Conservation (phyloP, 2,113 vertebrate genomes). For the Grammomys surdaster region DNA sequence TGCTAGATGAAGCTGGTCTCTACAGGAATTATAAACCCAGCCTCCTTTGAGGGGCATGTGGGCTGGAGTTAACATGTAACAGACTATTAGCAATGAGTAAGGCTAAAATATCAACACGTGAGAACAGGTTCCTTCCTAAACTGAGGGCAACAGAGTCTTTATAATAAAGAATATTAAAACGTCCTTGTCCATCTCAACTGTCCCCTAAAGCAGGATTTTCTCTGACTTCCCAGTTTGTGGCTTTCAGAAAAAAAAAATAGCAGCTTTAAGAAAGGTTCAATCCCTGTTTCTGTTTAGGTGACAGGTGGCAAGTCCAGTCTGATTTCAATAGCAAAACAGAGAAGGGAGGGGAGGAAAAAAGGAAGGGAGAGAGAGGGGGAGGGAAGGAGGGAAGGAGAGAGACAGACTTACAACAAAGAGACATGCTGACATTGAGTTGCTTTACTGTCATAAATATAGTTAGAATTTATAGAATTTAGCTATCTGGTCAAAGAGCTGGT, state of each 20-base stretch:
- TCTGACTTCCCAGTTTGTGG: background rate
- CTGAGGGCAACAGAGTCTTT: background rate
- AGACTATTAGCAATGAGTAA: background rate
- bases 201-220: background rate
- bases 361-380: background rate
- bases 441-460: background rate
- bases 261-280: background rate
- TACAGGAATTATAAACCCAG: background rate
- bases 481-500: background rate
- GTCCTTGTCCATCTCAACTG: background rate
- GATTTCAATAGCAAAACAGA: background rate
- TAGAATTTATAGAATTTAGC: background rate
- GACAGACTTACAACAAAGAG: background rate
- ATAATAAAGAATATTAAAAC: background rate
- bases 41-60: background rate
- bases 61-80: background rate
- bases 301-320: background rate
- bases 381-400: background rate
- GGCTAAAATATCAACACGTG: background rate
- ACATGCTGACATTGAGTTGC: background rate
- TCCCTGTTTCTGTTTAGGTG: background rate
- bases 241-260: background rate
- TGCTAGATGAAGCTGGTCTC: background rate
- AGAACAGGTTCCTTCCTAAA: background rate
- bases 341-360: no score